phyloP scores from a whole-genome alignment of 2,797 vertebrate genomes.

The Gobio occitaniae region DNA sequence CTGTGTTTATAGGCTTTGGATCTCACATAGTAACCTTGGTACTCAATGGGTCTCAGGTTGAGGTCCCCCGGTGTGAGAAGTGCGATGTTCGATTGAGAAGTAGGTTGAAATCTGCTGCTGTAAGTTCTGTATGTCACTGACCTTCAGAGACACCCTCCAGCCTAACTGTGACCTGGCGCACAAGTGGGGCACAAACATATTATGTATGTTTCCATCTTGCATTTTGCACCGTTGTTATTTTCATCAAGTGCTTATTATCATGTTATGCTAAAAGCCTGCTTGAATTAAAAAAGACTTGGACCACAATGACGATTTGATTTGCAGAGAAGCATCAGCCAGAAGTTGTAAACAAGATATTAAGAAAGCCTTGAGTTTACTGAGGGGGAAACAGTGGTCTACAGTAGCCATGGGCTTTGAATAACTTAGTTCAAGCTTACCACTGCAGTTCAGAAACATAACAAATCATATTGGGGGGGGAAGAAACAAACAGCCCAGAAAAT shows the following conservation, averaged over 20 bases:
- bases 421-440: conserved; percentile 28
- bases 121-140: conserved; percentile 49
- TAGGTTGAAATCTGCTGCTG: conserved; percentile 36
- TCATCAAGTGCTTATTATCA: conserved; percentile 53
- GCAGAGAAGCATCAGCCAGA: background rate
- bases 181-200: conserved; percentile 49
- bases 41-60: background rate
- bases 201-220: conserved; percentile 64
- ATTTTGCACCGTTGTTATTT: conserved; percentile 65
- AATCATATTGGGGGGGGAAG: conserved; percentile 6
- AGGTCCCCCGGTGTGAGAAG: conserved; percentile 15
- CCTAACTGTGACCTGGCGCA: conserved; percentile 25
- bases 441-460: conserved; percentile 36
- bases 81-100: conserved; percentile 21
- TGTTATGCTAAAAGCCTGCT: conserved; percentile 39
- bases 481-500: conserved; percentile 29
- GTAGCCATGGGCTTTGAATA: conserved; percentile 32
- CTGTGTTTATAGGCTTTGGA: conserved; percentile 2
- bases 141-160: conserved; percentile 30
- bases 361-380: conserved; percentile 22
- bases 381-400: background rate
- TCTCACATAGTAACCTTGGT: conserved; percentile 2
- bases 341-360: conserved; percentile 21
- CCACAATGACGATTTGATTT: conserved; percentile 38
- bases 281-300: conserved; percentile 47